Evolutionary conservation across 2,797 vertebrate species (phyloP), one percentile per base, ranked within the genome.

Genomic region (Brachymystax lenok): DNA sequence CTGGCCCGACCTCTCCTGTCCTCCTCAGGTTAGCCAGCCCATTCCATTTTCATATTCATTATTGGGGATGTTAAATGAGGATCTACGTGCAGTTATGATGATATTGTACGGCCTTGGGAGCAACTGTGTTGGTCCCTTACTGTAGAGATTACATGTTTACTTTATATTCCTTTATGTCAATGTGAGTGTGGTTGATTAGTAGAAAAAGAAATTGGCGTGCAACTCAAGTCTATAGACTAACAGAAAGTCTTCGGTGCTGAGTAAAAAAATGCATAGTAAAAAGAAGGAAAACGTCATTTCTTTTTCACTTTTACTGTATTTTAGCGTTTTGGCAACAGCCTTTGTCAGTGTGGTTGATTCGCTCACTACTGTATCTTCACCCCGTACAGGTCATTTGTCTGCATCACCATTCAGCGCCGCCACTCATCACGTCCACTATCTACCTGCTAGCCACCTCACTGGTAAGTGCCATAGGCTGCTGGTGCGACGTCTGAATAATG

Each of bases 1-100:
- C 91, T 96, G 81, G 94, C 95, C 77, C 93, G 94, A 88, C 95
- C 96, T 46, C 93, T 97, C 73, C 95, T 96, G 89, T 93, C 94
- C 66, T 93, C 94, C 67, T 94, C 96, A 85, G 96, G 96, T 96
- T 85, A 92, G 93, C 72, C 28, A 8, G 6, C 71, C 52, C 5
- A 14, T 8, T 10, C 19, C 35, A 19, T 59, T n/a, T n/a, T 19
- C n/a, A 21, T 59, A 59, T 59, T 21, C 56, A n/a, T 8, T 59
- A 59, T 17, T 59, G 56, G 21, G 56, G n/a, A 21, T 21, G 56
- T 59, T 59, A n/a, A 59, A 59, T 21, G 56, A 59, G 30, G 13
- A 68, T 68, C 66, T 30, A 16, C 2, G 13, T 35, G 30, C 61
- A 64, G 21, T 21, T 24, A 64, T 64, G 24, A 64, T 59, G 19